phyloP scores from a whole-genome alignment of 2,113 vertebrate species.

The Trogon melanurus region DNA sequence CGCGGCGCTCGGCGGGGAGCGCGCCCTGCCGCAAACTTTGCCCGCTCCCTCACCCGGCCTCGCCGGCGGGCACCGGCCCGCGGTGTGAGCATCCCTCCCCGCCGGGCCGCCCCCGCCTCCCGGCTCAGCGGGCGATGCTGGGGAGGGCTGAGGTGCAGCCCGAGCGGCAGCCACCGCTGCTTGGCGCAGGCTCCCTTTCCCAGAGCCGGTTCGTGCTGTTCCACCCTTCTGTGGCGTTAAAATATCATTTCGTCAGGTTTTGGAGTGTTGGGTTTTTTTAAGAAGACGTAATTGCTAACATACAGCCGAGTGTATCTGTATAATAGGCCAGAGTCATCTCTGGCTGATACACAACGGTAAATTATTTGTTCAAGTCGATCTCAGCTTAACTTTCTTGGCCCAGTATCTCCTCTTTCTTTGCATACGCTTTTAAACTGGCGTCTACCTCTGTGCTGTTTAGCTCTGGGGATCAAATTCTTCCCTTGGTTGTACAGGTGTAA shows the following conservation, averaged over 20 bases:
- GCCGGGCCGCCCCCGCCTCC: background rate
- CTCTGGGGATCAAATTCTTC: background rate
- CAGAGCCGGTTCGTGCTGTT: background rate
- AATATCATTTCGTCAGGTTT: background rate
- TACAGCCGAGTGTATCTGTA: background rate
- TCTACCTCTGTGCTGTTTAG: background rate
- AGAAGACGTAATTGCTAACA: background rate
- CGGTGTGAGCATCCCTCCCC: background rate
- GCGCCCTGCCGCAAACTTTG: background rate
- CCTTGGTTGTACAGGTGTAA: background rate
- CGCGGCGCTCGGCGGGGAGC: background rate
- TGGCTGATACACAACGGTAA: background rate
- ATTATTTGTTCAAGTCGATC: background rate
- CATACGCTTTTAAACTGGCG: background rate
- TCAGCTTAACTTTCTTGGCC: slow-evolving; percentile 15
- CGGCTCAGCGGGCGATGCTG: background rate
- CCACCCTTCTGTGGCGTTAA: background rate
- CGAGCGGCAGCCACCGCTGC: background rate
- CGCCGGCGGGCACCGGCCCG: background rate
- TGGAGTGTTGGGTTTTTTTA: background rate
- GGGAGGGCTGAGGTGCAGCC: background rate
- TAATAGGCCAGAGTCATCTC: background rate
- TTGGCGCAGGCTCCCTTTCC: background rate
- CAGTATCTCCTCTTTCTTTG: background rate
- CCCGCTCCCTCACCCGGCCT: background rate